Percentiles rank a stretch among this genome's conserved stretches.
Evolutionary conservation across 2,113 vertebrate genomes (phyloP).

Genomic region (Typhlomys cinereus): DNA sequence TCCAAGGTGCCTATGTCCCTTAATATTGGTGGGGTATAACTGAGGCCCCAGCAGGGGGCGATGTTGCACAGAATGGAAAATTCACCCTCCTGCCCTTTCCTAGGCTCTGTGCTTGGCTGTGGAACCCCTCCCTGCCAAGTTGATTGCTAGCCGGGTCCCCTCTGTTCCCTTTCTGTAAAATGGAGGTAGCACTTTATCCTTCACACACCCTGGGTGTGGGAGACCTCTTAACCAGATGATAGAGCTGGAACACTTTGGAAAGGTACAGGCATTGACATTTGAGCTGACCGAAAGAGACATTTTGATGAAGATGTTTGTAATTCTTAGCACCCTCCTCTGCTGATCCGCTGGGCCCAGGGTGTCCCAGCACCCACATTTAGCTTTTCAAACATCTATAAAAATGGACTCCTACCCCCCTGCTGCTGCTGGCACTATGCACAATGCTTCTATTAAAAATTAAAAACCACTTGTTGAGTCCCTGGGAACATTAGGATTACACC

Average conservation of each 20-base stretch:
- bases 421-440: slow-evolving; percentile 64
- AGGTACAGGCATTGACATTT: neutral
- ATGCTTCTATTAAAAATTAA: slow-evolving; percentile 68
- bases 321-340: slow-evolving; percentile 52
- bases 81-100: neutral
- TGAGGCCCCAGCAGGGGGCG: neutral
- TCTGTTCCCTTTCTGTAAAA: slow-evolving; percentile 45
- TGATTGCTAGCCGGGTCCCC: neutral
- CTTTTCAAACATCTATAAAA: slow-evolving; percentile 77
- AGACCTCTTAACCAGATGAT: slow-evolving; percentile 48
- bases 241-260: slow-evolving; percentile 44
- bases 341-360: slow-evolving; percentile 60
- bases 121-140: neutral
- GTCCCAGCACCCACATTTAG: slow-evolving; percentile 68
- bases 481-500: slow-evolving; percentile 72
- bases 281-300: slow-evolving; percentile 58
- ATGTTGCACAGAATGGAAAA: neutral
- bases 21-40: neutral
- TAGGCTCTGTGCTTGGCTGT: neutral
- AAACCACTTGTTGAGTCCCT: slow-evolving; percentile 70
- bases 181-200: neutral
- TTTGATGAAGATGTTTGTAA: slow-evolving; percentile 72
- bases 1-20: neutral
- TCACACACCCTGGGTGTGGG: neutral
- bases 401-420: slow-evolving; percentile 65